Base-by-base conservation (phyloP, 2,113 vertebrate genomes). In the Rousettus leschenaultii region DNA sequence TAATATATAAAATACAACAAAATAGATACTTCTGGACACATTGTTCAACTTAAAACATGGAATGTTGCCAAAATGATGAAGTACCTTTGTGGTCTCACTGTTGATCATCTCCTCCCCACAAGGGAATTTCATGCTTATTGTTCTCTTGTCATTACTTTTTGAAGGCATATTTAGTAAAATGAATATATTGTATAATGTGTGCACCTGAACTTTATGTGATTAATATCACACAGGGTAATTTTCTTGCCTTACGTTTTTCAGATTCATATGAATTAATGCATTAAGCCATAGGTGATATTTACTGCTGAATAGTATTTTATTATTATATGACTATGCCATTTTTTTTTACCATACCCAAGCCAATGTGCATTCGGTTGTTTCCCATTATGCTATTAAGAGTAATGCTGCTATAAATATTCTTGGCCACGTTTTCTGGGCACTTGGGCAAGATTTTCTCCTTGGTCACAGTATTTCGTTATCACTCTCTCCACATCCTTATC, bases 131-230 rank as follows among this genome's bases (percentile, higher is more conserved):
- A 18, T 86, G 35, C 92, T 70, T 83, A 77, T 75, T 61, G 35
- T 55, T 77, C 33, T 79, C n/a, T 77, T 96, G 84, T 88, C 18
- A 63, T 82, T 68, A 68, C 26, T 33, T 4, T 70, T 57, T 43
- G 26, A 77, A 94, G 82, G 43, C 16, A 15, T 48, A 63, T 55
- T 88, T 57, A 65, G 11, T 75, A 68, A 95, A 90, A 93, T 79
- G 15, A 63, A 94, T 82, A 28, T 57, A 21, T 35, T 73, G 55
- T 82, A 57, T 26, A 55, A 80, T 48, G 21, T 38, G 35, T 61
- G 53, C 33, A 61, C 71, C 35, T 79, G 71, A 75, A 55, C 40
- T 85, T 94, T 21, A 43, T 13, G 5, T 35, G 59, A 92, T 35
- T 68, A 57, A 13, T 30, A 48, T 40, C 9, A 45, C 19, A 55